Percentiles rank a stretch among this genome's conserved stretches.
Evolutionary conservation across 2,888 invertebrate genomes (phyloP).

Genomic region (Emmelina monodactyla): DNA sequence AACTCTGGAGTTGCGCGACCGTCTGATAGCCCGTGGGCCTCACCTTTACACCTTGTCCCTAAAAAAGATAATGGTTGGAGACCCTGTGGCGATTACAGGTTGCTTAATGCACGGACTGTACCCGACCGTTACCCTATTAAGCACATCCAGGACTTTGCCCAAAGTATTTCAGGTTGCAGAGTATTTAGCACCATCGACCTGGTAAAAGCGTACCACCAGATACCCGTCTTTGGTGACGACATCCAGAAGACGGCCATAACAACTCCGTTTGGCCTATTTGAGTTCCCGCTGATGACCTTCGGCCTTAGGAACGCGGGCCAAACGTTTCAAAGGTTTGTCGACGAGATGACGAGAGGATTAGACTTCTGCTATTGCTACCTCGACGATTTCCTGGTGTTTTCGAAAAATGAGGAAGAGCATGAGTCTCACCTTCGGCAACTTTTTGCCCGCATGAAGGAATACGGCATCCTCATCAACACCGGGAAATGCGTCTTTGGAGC

Average conservation of each 20-base stretch:
- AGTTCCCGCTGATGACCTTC: background rate
- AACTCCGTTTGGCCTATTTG: background rate
- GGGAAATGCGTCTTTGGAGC: conserved; percentile 6
- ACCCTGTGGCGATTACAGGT: background rate
- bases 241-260: background rate
- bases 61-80: conserved; percentile 16
- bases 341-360: background rate
- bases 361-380: background rate
- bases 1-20: background rate
- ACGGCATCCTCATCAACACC: conserved; percentile 5
- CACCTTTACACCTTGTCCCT: background rate
- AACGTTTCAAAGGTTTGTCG: background rate
- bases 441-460: conserved; percentile 5
- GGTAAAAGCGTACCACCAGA: background rate
- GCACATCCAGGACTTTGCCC: background rate
- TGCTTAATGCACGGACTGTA: background rate
- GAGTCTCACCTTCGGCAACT: conserved; percentile 2
- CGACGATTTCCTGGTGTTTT: background rate
- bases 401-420: background rate
- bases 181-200: background rate
- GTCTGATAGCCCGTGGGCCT: conserved; percentile 1
- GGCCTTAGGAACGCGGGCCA: background rate
- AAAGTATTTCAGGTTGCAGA: background rate
- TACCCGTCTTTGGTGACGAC: background rate
- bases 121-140: background rate